Conservation (phyloP, 2,797 vertebrate genomes). For the Sciurus vulgaris region DNA sequence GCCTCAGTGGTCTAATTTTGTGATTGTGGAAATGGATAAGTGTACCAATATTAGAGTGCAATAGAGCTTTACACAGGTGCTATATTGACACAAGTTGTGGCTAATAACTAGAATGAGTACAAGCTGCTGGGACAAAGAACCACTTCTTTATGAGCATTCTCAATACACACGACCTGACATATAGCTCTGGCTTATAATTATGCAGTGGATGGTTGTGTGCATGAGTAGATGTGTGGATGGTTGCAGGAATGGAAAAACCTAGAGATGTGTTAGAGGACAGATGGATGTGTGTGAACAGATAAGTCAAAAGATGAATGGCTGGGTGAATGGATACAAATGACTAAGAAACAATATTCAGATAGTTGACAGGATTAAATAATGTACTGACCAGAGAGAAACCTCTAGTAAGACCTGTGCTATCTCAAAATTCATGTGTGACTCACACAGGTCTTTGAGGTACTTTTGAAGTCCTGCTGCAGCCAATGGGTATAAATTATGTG, state of each 20-base stretch:
- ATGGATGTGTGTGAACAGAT: background rate
- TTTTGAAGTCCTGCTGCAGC: background rate
- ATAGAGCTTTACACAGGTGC: background rate
- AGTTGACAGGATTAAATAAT: background rate
- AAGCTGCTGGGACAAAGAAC: background rate
- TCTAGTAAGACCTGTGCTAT: background rate
- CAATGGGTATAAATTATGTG: background rate
- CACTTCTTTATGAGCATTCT: background rate
- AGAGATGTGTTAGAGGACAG: background rate
- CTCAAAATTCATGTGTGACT: background rate
- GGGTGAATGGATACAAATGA: background rate
- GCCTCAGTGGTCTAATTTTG: background rate
- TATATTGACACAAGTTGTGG: background rate
- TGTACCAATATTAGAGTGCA: background rate
- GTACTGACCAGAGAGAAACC: background rate
- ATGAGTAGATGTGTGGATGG: background rate
- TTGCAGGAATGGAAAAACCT: background rate
- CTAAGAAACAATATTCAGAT: background rate
- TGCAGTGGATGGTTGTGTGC: fast-evolving
- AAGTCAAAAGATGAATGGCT: background rate
- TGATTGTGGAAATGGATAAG: background rate
- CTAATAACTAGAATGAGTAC: background rate
- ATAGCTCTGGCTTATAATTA: background rate
- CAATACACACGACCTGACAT: background rate
- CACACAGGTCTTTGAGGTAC: background rate